These are phyloP conservation scores for Tapirus indicus DNA, from an alignment of 2,797 vertebrate genomes.

Conservation along the genomic window DNA sequence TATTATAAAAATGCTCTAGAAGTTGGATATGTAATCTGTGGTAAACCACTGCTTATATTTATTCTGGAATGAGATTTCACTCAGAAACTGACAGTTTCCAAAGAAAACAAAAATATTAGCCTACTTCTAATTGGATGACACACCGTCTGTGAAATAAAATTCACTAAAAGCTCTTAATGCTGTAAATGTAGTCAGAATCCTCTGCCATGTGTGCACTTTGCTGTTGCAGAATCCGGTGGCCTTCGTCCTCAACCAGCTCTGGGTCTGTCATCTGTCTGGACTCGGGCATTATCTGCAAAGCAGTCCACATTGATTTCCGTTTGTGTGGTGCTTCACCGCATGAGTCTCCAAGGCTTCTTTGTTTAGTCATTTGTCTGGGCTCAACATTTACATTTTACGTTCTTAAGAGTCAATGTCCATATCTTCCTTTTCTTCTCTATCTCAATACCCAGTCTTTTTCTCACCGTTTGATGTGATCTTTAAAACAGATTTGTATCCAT, in stretches of 20 bases:
- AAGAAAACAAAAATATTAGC: background rate
- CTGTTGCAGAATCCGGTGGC: background rate
- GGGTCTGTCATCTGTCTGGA: background rate
- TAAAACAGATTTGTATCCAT: background rate
- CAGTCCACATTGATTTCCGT: background rate
- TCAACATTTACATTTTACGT: background rate
- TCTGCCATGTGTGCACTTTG: too few species aligned
- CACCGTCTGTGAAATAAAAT: background rate
- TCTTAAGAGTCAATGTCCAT: background rate
- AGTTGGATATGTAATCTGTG: background rate
- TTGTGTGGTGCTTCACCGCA: background rate
- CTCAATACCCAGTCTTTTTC: background rate
- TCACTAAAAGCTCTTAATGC: background rate
- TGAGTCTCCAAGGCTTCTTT: background rate
- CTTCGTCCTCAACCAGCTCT: background rate
- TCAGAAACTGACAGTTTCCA: background rate
- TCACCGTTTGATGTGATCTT: background rate
- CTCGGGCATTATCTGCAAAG: background rate
- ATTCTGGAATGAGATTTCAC: background rate
- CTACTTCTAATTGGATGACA: background rate
- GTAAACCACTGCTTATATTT: background rate
- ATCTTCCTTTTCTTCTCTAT: background rate
- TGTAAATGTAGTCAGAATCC: background rate
- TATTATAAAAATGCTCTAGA: background rate
- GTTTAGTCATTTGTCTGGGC: background rate